Conservation (phyloP, 2,797 vertebrate genomes). For the Poecilia gillii region DNA sequence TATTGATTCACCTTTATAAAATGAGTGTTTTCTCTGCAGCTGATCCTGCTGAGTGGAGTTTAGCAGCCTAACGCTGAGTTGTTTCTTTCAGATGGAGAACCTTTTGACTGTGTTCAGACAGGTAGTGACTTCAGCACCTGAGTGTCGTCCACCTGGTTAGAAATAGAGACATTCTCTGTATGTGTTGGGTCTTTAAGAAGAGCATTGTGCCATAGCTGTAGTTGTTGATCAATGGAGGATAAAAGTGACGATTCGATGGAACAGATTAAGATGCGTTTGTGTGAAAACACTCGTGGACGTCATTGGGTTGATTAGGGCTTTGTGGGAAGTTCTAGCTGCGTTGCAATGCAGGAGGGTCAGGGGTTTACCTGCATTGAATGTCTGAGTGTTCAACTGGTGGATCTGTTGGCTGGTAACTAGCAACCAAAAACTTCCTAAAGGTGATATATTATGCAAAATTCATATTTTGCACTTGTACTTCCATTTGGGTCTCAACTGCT, state of each 20-base stretch:
- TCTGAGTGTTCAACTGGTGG: neutral
- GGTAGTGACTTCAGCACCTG: slow-evolving; percentile 32
- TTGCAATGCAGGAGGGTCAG: neutral
- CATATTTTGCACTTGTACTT: neutral
- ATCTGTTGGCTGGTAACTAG: neutral
- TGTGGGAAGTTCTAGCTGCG: neutral
- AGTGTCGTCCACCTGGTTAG: neutral
- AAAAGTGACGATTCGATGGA: neutral
- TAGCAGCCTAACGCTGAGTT: slow-evolving; percentile 17
- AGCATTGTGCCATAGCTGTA: neutral
- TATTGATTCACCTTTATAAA: neutral
- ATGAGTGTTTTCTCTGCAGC: neutral
- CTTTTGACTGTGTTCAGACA: slow-evolving; percentile 36
- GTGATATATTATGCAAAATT: too few relatives aligned
- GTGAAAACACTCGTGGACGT: neutral
- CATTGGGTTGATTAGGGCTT: neutral
- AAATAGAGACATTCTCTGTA: neutral
- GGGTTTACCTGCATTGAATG: neutral
- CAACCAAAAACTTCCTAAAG: neutral
- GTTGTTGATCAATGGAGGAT: neutral
- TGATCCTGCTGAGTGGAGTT: neutral
- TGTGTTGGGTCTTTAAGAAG: neutral
- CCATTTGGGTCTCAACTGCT: neutral
- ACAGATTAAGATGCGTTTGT: neutral
- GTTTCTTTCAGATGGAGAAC: slow-evolving; percentile 54